Evolutionary conservation across 2,797 vertebrate genomes (phyloP).

Genomic region (Cyprinella venusta): DNA sequence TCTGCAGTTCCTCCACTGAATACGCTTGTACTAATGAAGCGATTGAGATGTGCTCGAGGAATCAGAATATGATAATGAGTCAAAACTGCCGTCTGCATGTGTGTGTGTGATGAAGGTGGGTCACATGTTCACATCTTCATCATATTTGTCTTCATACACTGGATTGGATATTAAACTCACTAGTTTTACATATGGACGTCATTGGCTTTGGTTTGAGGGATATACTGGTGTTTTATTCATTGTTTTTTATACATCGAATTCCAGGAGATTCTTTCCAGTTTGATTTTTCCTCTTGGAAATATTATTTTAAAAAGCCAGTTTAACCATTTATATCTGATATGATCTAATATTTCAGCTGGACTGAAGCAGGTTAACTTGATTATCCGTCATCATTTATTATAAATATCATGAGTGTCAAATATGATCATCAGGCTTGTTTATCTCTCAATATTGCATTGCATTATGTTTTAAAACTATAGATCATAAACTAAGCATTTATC

Average conservation of each 20-base stretch:
- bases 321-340: neutral
- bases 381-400: too few species aligned
- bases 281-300: neutral
- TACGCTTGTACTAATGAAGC: slow-evolving; percentile 7
- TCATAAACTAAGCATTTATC: too few species aligned
- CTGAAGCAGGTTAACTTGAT: too few species aligned
- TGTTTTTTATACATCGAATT: too few species aligned
- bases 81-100: neutral
- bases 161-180: neutral
- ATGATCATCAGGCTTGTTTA: too few species aligned
- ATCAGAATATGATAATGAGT: slow-evolving; percentile 15
- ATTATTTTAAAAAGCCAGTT: neutral
- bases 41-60: neutral
- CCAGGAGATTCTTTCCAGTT: neutral
- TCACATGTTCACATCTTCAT: neutral
- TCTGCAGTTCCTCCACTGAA: neutral
- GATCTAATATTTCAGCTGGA: too few species aligned
- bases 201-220: neutral
- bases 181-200: neutral
- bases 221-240: too few species aligned
- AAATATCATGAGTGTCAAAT: too few species aligned
- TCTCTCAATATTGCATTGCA: too few species aligned
- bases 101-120: neutral
- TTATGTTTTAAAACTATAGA: too few species aligned
- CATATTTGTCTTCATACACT: too few species aligned